A percentile compares a stretch with the other conserved stretches of the same genome.
Conservation (phyloP, 1,140 invertebrate species). For the Patella vulgata region DNA sequence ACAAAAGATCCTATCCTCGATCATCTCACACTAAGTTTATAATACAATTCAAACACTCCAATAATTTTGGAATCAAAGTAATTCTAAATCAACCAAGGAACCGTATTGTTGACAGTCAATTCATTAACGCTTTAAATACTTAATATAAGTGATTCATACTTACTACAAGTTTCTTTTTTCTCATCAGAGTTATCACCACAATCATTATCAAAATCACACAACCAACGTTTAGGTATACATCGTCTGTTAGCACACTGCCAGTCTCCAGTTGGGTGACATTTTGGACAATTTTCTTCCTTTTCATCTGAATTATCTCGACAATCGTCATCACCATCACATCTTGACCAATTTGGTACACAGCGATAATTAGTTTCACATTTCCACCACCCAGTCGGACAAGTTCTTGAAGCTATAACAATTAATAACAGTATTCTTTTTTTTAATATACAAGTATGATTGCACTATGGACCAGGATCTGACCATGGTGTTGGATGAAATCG, state of each 20-base stretch:
- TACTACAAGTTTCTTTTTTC: slow-evolving; percentile 77
- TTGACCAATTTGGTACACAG: slow-evolving; percentile 94
- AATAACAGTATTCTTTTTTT: no score
- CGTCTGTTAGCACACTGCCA: slow-evolving; percentile 92
- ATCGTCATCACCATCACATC: slow-evolving; percentile 94
- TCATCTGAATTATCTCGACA: slow-evolving; percentile 99
- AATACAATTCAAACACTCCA: no score
- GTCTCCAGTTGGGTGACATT: slow-evolving; percentile 86
- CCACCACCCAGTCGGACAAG: slow-evolving; percentile 58
- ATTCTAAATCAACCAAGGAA: no score
- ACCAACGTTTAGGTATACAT: slow-evolving; percentile 91
- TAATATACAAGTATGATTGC: no score
- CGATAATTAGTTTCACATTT: slow-evolving; percentile 75
- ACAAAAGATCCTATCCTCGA: no score
- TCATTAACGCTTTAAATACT: no score
- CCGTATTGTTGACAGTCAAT: no score
- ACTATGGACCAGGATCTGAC: no score
- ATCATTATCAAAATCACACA: slow-evolving; percentile 95
- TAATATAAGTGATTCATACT: no score
- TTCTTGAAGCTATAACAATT: slow-evolving; percentile 38
- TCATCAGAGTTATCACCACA: slow-evolving; percentile 95
- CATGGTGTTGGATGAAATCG: no score
- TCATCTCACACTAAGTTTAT: no score
- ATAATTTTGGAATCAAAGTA: no score
- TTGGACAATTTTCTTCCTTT: slow-evolving; percentile 78